Conservation (phyloP, 1,140 invertebrate genomes). For the Eueides isabella region DNA sequence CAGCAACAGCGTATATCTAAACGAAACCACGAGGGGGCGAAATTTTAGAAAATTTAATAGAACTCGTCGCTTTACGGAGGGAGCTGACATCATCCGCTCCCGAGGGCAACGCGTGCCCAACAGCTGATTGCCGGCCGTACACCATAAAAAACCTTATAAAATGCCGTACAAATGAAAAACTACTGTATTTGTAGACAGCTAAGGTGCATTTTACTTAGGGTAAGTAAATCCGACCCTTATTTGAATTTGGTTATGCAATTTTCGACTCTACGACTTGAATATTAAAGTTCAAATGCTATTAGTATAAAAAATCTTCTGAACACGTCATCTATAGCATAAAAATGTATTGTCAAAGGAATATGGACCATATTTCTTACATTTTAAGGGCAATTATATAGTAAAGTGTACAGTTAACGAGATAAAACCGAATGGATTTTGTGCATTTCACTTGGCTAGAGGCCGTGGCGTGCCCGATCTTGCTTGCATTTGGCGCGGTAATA, state of each 20-base stretch:
- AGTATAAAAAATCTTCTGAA: constrained; percentile 41
- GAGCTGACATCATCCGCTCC: constrained; percentile 72
- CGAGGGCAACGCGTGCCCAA: constrained; percentile 73
- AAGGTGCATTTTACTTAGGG: constrained; percentile 36
- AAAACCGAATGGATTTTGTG: constrained; percentile 79
- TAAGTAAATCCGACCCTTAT: constrained; percentile 57
- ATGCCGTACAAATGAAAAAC: constrained; percentile 40
- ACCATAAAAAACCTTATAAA: constrained; percentile 73
- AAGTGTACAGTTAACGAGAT: constrained; percentile 64
- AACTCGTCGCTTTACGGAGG: constrained; percentile 59
- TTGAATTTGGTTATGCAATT: constrained; percentile 48
- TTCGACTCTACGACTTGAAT: constrained; percentile 45
- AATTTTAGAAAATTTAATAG: constrained; percentile 72
- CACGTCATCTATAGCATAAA: constrained; percentile 59
- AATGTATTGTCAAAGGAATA: not conserved
- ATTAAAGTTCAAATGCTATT: constrained; percentile 54
- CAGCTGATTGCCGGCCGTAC: constrained; percentile 76
- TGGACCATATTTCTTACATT: not conserved
- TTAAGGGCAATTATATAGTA: not conserved
- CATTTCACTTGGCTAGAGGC: constrained; percentile 74
- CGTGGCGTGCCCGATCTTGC: constrained; percentile 56
- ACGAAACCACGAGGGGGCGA: constrained; percentile 48
- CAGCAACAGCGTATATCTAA: constrained; percentile 26
- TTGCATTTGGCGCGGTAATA: constrained; percentile 58
- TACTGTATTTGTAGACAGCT: constrained; percentile 35